Base-by-base conservation (phyloP, 2,888 invertebrate species). In the Lissonota sp. region DNA sequence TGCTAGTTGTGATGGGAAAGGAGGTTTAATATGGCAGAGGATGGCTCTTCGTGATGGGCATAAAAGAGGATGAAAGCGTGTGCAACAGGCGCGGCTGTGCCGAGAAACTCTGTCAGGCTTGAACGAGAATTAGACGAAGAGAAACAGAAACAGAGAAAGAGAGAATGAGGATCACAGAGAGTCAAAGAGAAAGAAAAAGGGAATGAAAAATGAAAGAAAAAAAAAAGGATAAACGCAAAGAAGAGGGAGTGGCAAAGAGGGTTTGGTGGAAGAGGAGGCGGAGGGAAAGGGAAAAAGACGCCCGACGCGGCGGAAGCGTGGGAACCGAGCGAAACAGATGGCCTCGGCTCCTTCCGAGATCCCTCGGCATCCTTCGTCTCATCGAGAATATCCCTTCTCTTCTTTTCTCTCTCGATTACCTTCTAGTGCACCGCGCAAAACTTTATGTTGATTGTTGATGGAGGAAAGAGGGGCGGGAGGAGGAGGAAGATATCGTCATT, bases 291-390 rank as follows among this genome's bases (percentile, higher is more conserved):
- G 81, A 85, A 87, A 84, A 87, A 86, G 84, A 85, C 85, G 86
- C 84, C 84, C 84, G 88, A 83, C 88, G 26, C 26, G 88, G 88
- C 89, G 90, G 90, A 90, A 91, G 91, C 91, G 92, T 91, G 92
- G 91, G 91, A 92, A 91, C 88, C 88, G 86, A 89, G 88, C 88
- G 89, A 89, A 89, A 89, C 90, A 89, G 89, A 90, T 89, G 90
- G 88, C 90, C 88, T 88, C 90, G 89, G 86, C 84, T 80, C 83
- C 85, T 84, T 85, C 84, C 86, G 83, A 84, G 86, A 83, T 72
- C 46, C 72, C 82, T 90, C 88, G 89, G 88, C 80, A 84, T 86
- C 85, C 86, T 87, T 87, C 88, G 87, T 78, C 79, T 78, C 79
- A 73, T 77, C 78, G 81, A 14, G 14, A 26, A 26, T 39, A 40